Percentiles rank a stretch among this genome's conserved stretches.
Conservation (phyloP, 2,113 vertebrate genomes). For the Triplophysa rosa region DNA sequence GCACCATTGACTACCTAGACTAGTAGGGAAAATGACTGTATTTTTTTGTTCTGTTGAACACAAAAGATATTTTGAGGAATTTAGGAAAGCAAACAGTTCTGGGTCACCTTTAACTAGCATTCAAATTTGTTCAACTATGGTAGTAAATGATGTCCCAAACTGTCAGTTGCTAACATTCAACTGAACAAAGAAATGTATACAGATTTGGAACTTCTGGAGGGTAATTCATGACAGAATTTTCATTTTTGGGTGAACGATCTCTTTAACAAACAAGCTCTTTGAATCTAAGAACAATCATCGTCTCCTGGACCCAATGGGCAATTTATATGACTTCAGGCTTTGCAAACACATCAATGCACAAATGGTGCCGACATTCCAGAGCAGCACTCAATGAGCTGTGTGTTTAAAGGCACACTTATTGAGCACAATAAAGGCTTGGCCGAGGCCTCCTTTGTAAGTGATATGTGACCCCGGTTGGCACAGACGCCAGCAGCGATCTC, state of each 20-base stretch:
- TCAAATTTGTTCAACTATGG: too few species aligned
- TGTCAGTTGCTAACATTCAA: too few species aligned
- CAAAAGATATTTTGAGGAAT: too few species aligned
- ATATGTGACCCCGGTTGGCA: slow-evolving; percentile 68
- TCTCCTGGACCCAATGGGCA: slow-evolving; percentile 47
- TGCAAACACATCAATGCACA: slow-evolving; percentile 54
- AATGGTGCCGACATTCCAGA: slow-evolving; percentile 65
- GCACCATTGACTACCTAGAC: too few species aligned
- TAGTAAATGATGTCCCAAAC: too few species aligned
- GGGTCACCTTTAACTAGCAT: too few species aligned
- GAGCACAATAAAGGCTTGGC: slow-evolving; percentile 62
- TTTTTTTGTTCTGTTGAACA: too few species aligned
- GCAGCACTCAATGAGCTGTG: slow-evolving; percentile 64
- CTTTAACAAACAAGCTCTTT: slow-evolving; percentile 49
- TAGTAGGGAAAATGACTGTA: too few species aligned
- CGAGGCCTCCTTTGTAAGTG: slow-evolving; percentile 74
- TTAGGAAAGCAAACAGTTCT: too few species aligned
- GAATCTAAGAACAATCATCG: slow-evolving; percentile 44
- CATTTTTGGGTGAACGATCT: not conserved
- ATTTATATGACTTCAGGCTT: slow-evolving; percentile 52
- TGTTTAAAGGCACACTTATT: slow-evolving; percentile 55
- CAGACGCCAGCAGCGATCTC: slow-evolving; percentile 71
- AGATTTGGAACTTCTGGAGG: not conserved
- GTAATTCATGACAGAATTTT: too few species aligned
- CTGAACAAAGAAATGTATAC: too few species aligned